phyloP scores from a whole-genome alignment of 1,140 invertebrate genomes.

The Steinernema feltiae region DNA sequence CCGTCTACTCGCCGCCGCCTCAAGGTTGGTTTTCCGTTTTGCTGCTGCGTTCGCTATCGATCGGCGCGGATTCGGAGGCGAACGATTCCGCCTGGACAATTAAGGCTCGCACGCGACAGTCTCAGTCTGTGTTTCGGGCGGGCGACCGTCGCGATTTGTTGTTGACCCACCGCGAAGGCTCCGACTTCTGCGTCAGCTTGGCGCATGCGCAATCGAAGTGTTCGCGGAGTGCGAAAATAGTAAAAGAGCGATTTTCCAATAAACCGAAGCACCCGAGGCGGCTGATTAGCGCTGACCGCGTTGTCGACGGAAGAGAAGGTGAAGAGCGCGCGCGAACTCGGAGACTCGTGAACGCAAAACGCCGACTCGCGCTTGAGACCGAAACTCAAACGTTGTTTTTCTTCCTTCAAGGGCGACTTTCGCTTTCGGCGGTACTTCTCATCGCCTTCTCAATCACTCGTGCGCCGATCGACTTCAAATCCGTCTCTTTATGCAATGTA shows the following conservation, averaged over 20 bases:
- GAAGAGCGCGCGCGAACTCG: no score
- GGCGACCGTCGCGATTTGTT: background rate
- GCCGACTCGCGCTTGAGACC: no score
- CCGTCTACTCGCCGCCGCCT: background rate
- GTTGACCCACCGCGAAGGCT: background rate
- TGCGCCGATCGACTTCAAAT: background rate
- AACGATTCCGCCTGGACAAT: constrained; percentile 2
- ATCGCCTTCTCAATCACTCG: background rate
- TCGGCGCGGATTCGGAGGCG: background rate
- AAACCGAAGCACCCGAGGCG: no score
- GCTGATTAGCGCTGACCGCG: no score
- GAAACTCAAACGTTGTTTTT: no score
- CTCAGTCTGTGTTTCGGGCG: no score
- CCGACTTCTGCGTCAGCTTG: background rate
- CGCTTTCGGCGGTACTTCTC: constrained; percentile 14
- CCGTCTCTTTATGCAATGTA: constrained; percentile 13
- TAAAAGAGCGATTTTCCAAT: no score
- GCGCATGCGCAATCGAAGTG: background rate
- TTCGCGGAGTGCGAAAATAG: no score
- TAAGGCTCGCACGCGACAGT: background rate
- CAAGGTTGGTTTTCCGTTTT: background rate
- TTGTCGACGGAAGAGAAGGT: no score
- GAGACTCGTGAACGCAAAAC: no score
- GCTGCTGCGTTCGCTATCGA: background rate
- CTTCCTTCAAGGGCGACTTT: background rate